Evolutionary conservation across 2,113 vertebrate species (phyloP).

Genomic region (Mustela nigripes): DNA sequence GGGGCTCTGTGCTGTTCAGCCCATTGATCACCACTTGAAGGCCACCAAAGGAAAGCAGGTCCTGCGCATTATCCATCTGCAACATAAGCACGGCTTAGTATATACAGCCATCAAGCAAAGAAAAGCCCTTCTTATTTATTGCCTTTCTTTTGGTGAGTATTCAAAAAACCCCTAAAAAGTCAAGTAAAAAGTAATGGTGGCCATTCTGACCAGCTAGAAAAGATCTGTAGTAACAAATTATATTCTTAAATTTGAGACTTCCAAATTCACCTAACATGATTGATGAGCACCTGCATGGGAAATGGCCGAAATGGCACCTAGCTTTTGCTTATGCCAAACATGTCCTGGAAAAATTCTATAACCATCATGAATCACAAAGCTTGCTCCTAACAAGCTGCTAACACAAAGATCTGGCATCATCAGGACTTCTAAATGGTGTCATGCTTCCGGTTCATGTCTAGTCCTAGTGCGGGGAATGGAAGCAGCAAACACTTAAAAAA

Average conservation of each 20-base stretch:
- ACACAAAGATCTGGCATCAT: constrained; percentile 34
- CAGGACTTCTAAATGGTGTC: constrained; percentile 59
- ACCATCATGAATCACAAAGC: constrained; percentile 68
- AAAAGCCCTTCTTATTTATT: background rate
- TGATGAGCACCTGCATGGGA: constrained; percentile 23
- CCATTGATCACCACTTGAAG: constrained; percentile 91
- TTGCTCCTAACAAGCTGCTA: constrained; percentile 23
- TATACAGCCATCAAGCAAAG: background rate
- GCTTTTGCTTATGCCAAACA: constrained; percentile 63
- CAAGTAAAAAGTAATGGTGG: background rate
- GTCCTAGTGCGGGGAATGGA: background rate
- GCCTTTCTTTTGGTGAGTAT: constrained; percentile 21
- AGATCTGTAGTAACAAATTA: constrained; percentile 44
- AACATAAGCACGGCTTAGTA: constrained; percentile 72
- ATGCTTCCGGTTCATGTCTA: constrained; percentile 53
- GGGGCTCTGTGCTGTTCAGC: constrained; percentile 92
- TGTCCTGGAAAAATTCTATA: constrained; percentile 56
- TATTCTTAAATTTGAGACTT: constrained; percentile 61
- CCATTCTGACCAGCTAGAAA: constrained; percentile 17
- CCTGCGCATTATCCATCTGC: constrained; percentile 97
- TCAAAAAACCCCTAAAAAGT: constrained; percentile 59
- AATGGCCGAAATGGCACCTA: constrained; percentile 50
- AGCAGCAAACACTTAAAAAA: background rate
- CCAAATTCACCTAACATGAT: constrained; percentile 50
- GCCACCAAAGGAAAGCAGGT: constrained; percentile 93